phyloP scores from a whole-genome alignment of 2,888 invertebrate genomes.

The Coleophora deauratella region DNA sequence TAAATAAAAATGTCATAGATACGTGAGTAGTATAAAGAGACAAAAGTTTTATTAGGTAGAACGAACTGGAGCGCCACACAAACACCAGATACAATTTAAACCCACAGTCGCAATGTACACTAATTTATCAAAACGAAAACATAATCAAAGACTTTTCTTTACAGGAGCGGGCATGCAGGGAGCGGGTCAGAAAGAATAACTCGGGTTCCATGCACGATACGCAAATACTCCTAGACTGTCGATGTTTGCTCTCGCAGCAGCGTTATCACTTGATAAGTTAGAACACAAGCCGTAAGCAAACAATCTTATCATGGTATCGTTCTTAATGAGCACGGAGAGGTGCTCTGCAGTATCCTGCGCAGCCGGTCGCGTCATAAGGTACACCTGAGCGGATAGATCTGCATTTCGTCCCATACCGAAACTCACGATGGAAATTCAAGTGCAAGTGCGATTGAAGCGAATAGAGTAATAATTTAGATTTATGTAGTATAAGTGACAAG shows the following conservation, averaged over 20 bases:
- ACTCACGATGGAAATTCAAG: constrained; percentile 27
- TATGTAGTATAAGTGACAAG: constrained; percentile 19
- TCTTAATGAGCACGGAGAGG: constrained; percentile 47
- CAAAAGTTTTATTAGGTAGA: neutral
- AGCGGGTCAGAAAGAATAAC: constrained; percentile 39
- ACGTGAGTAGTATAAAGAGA: no score
- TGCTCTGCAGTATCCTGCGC: constrained; percentile 47
- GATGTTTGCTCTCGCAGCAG: constrained; percentile 60
- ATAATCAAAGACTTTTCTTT: constrained; percentile 40
- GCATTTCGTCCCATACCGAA: constrained; percentile 4
- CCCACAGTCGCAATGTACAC: constrained; percentile 22
- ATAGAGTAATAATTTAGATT: constrained; percentile 2
- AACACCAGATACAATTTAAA: constrained; percentile 1
- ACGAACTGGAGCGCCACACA: neutral
- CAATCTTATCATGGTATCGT: constrained; percentile 67
- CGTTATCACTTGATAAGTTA: constrained; percentile 71
- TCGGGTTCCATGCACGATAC: constrained; percentile 58
- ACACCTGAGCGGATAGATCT: constrained; percentile 30
- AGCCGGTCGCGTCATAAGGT: constrained; percentile 33
- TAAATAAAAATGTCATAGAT: no score
- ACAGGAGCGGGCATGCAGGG: constrained; percentile 44
- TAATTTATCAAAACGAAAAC: constrained; percentile 32
- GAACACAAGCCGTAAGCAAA: constrained; percentile 67
- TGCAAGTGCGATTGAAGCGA: constrained; percentile 26
- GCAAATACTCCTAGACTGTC: constrained; percentile 65